phyloP scores from a whole-genome alignment of 2,888 invertebrate species.

The Thereva unica region DNA sequence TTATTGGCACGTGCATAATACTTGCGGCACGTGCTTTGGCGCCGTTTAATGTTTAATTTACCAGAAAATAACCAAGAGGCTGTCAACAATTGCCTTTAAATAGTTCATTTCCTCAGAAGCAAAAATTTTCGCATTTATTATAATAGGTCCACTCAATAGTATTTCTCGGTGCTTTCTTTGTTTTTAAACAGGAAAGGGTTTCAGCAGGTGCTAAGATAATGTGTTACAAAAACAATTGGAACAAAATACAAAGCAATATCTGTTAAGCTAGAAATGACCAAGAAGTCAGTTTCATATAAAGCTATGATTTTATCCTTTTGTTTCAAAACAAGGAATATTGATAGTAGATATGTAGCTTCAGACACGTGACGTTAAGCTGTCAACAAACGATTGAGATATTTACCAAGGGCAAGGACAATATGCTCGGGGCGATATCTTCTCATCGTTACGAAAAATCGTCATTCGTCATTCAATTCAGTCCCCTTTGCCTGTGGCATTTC shows the following conservation, averaged over 20 bases:
- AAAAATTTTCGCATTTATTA: neutral
- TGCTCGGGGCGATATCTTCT: slow-evolving; percentile 20
- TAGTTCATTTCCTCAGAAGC: slow-evolving; percentile 33
- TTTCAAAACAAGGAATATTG: slow-evolving; percentile 21
- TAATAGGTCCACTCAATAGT: neutral
- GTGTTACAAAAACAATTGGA: too few relatives aligned
- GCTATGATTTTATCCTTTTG: neutral
- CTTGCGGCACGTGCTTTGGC: slow-evolving; percentile 41
- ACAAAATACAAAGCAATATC: too few relatives aligned
- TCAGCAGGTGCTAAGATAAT: too few relatives aligned
- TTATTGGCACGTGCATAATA: slow-evolving; percentile 36
- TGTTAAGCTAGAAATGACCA: too few relatives aligned
- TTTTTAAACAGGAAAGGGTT: too few relatives aligned
- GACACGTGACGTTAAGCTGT: slow-evolving; percentile 45
- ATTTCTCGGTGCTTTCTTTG: too few relatives aligned
- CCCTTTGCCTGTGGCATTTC: neutral
- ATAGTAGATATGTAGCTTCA: slow-evolving; percentile 32
- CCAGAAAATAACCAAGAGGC: slow-evolving; percentile 50
- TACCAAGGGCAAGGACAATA: slow-evolving; percentile 41
- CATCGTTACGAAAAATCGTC: slow-evolving; percentile 20
- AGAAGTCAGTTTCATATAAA: neutral
- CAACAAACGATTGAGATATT: slow-evolving; percentile 46
- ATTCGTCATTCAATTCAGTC: neutral
- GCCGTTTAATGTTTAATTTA: slow-evolving; percentile 48
- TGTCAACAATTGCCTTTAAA: slow-evolving; percentile 46